Evolutionary conservation across 2,113 vertebrate species (phyloP).

Genomic region (Loxodonta africana): DNA sequence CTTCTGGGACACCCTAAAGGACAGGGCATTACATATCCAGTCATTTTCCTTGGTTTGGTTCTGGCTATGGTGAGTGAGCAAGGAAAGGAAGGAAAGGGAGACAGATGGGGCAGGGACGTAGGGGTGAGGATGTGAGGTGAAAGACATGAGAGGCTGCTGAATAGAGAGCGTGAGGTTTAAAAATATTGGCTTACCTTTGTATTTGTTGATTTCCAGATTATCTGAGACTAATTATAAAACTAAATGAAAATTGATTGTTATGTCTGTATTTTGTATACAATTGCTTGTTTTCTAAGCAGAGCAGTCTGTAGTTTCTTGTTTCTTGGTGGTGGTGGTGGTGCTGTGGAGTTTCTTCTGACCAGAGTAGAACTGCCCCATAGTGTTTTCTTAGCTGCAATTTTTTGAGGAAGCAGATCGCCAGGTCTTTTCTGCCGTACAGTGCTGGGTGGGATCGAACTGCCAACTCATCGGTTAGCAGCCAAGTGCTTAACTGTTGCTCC

Average conservation of each 20-base stretch:
- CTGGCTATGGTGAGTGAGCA: background rate
- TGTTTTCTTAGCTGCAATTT: background rate
- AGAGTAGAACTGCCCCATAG: background rate
- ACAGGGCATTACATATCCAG: background rate
- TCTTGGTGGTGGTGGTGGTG: background rate
- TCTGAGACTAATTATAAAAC: background rate
- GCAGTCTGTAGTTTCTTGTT: background rate
- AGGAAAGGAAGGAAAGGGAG: background rate
- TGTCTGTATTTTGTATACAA: background rate
- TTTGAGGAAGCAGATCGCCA: background rate
- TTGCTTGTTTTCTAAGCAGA: conserved; percentile 50
- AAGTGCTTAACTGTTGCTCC: background rate
- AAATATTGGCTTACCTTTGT: background rate
- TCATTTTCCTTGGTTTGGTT: background rate
- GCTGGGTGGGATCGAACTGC: background rate
- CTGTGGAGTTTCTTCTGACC: background rate
- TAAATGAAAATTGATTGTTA: background rate
- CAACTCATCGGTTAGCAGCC: background rate
- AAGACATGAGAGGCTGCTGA: background rate
- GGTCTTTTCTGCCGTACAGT: background rate
- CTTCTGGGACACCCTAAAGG: background rate
- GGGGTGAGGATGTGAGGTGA: background rate
- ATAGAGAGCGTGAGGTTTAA: background rate
- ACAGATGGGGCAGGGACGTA: background rate
- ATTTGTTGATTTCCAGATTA: background rate